Evolutionary conservation across 2,113 vertebrate genomes (phyloP).

Genomic region (Petroica traversi): DNA sequence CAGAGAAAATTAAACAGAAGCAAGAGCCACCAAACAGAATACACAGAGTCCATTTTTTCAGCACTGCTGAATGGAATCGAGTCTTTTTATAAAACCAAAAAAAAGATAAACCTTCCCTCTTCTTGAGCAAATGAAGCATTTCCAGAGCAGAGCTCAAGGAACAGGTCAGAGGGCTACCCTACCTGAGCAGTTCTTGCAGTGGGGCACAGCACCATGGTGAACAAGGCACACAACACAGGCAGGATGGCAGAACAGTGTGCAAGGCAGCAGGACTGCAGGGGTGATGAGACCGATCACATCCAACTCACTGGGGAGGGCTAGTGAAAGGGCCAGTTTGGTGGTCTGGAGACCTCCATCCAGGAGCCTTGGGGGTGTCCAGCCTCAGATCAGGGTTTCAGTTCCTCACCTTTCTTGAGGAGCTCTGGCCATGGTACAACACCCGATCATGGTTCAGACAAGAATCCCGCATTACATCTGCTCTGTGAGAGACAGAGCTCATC

Average conservation of each 20-base stretch:
- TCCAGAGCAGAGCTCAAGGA: neutral
- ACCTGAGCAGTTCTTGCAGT: neutral
- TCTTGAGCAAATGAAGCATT: neutral
- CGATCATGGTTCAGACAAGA: neutral
- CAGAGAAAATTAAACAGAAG: neutral
- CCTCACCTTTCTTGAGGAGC: neutral
- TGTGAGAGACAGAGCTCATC: accelerated
- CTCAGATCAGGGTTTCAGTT: neutral
- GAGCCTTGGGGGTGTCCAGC: neutral
- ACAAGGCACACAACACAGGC: neutral
- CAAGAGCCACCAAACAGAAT: neutral
- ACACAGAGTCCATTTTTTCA: constrained; percentile 7
- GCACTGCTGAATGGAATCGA: neutral
- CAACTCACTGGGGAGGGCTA: neutral
- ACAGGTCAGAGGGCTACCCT: neutral
- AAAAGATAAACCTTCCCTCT: neutral
- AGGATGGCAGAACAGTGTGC: neutral
- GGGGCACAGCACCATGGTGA: neutral
- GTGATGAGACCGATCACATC: neutral
- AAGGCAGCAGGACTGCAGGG: neutral
- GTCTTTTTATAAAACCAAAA: neutral
- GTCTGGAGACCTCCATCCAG: neutral
- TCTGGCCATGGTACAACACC: neutral
- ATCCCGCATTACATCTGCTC: accelerated
- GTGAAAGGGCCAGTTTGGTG: neutral